Evolutionary conservation across 2,888 invertebrate genomes (phyloP), one percentile per base, ranked within the genome.

Genomic region (Cecidostiba fungosa): DNA sequence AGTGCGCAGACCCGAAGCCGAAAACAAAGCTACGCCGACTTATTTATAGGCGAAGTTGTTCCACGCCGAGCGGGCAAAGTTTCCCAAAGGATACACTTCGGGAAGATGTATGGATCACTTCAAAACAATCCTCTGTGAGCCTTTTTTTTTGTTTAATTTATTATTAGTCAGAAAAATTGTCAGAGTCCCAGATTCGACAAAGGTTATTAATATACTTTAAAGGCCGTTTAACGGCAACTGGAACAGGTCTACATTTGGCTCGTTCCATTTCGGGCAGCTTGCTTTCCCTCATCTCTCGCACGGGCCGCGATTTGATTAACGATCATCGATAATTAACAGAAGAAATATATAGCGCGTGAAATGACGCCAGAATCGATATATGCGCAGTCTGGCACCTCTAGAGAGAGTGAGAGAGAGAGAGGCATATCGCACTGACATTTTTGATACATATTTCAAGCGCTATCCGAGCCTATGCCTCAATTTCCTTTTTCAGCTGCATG

Each of bases 11-110:
- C 1, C 32, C 54, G 23, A 19, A 14, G 50, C 76, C 77, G 66
- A 78, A 85, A 85, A 82, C 78, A 82, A 85, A 73, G 77, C 39
- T 59, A 32, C 73, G 50, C 23, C 73, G 87, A 88, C 82, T 89
- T 89, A 89, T 89, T 89, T 89, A 89, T 89, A 86, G 89, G 73
- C 72, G 77, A 89, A 89, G 86, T 89, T 89, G 85, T 76, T 82
- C 50, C 50, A 74, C 77, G 29, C 29, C 26, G 5, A 3, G 54
- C 12, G 66, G 66, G 14, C 26, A 26, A 66, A 66, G 6, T 66
- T 66, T 66, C 14, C 12, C n/a, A 66, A 26, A 66, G 66, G 12
- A 66, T 66, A 50, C 5, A 59, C 54, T n/a, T 5, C 54, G 54
- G 8, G 8, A 59, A 23, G 54, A 59, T 23, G 3, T 50, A 50